Evolutionary conservation across 2,113 vertebrate species (phyloP).

Genomic region (Amazona guildingii): DNA sequence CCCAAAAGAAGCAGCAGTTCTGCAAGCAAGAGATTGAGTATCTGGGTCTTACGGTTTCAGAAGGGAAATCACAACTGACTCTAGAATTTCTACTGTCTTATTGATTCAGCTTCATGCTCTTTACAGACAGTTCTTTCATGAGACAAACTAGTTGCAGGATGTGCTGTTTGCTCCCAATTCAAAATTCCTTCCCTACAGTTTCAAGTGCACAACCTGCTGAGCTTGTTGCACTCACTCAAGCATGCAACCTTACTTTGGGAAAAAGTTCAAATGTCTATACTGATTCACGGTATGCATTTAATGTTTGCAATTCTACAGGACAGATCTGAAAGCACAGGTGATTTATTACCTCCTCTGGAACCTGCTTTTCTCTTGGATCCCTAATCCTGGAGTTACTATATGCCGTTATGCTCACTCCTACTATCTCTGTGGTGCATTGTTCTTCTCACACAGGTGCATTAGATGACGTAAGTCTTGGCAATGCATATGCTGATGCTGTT

Average conservation of each 20-base stretch:
- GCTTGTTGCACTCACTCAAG: background rate
- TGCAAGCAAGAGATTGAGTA: background rate
- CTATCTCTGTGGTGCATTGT: background rate
- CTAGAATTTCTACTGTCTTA: background rate
- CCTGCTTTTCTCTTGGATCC: background rate
- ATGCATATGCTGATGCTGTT: background rate
- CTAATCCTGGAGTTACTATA: background rate
- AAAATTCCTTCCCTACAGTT: background rate
- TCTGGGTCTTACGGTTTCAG: background rate
- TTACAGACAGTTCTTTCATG: background rate
- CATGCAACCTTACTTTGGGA: background rate
- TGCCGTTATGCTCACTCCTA: background rate
- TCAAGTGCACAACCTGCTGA: background rate
- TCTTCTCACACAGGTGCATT: background rate
- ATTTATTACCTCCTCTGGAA: background rate
- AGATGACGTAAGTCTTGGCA: slow-evolving; percentile 25
- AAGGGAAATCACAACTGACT: background rate
- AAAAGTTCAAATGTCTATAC: background rate
- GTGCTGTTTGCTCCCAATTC: background rate
- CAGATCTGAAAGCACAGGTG: background rate
- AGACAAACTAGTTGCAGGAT: background rate
- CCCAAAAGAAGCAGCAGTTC: background rate
- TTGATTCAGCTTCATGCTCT: background rate
- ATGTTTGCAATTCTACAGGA: background rate
- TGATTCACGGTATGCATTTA: background rate